Conservation (phyloP, 35 echinoderm and acorn worm genomes). For the Lytechinus pictus region DNA sequence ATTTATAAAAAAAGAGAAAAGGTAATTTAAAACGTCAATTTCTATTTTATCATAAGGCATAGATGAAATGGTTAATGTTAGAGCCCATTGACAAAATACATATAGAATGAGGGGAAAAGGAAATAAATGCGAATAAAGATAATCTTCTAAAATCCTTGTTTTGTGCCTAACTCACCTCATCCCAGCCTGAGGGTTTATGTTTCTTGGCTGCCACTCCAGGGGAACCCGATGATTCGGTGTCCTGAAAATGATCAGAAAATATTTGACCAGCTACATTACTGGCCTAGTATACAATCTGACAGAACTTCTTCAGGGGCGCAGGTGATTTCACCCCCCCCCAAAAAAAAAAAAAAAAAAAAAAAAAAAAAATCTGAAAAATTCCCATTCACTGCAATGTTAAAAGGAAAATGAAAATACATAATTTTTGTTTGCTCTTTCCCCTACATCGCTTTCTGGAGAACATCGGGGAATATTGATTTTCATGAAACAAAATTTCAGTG, state of each 20-base stretch:
- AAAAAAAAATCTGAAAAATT: no score
- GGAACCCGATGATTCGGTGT: conserved; percentile 65
- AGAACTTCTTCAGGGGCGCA: no score
- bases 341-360: no score
- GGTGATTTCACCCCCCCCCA: no score
- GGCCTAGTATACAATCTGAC: not conserved
- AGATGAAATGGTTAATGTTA: not conserved
- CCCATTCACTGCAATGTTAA: no score
- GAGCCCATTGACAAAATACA: not conserved
- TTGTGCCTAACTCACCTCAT: conserved; percentile 66
- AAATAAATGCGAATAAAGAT: no score
- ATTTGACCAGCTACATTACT: not conserved
- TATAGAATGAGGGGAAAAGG: not conserved
- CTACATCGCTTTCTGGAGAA: no score
- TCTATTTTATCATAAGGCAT: not conserved
- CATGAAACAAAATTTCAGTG: no score
- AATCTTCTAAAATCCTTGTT: no score
- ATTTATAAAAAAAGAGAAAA: not conserved
- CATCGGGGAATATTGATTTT: no score
- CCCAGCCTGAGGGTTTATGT: conserved; percentile 80
- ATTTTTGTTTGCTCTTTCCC: no score
- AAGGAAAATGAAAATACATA: no score
- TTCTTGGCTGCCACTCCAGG: conserved; percentile 83
- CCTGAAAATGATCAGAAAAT: conserved; percentile 44
- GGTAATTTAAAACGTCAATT: not conserved